phyloP scores from a whole-genome alignment of 2,113 vertebrate species.

The Lamprotornis superbus region DNA sequence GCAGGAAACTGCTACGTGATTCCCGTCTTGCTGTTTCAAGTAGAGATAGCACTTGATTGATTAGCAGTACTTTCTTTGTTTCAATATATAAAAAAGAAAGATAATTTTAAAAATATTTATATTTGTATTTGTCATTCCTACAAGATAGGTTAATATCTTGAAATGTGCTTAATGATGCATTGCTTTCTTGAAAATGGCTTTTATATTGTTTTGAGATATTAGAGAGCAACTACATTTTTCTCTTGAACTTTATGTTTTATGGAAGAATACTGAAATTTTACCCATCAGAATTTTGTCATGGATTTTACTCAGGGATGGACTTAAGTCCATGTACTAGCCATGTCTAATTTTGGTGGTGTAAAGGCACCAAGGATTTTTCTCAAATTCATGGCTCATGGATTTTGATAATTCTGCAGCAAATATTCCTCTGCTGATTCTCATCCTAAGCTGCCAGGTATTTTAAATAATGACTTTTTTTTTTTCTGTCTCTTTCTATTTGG shows the following conservation, averaged over 20 bases:
- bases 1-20: background rate
- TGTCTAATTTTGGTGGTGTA: background rate
- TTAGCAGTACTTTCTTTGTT: background rate
- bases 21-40: background rate
- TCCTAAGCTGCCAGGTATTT: background rate
- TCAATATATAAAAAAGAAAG: background rate
- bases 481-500: background rate
- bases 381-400: background rate
- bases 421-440: background rate
- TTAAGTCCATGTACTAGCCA: background rate
- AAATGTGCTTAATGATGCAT: background rate
- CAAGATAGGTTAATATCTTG: background rate
- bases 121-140: background rate
- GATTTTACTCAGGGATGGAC: background rate
- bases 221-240: background rate
- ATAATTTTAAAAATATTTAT: background rate
- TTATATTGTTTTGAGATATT: background rate
- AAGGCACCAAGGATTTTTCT: background rate
- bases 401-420: background rate
- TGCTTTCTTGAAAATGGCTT: background rate
- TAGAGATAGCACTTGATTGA: background rate
- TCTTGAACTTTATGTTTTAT: background rate
- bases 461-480: background rate
- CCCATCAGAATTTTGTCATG: background rate
- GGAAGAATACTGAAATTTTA: background rate